Percentiles rank a stretch among this genome's conserved stretches.
Conservation (phyloP, 2,888 invertebrate genomes). For the Iphiclides podalirius region DNA sequence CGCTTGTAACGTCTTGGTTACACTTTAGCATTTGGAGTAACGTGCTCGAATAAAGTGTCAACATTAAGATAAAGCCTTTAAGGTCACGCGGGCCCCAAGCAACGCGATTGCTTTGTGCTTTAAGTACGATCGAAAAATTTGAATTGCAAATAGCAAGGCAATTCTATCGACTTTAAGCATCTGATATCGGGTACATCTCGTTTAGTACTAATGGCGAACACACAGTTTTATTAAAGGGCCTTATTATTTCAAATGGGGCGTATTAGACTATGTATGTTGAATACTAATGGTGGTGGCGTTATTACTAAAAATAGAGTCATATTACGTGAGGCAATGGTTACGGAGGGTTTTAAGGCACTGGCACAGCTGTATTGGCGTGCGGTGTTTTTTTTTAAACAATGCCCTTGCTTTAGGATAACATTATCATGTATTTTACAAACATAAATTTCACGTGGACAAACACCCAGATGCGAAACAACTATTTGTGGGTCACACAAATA, state of each 20-base stretch:
- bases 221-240: conserved; percentile 1
- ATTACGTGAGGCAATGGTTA: no score
- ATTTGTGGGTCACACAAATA: no score
- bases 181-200: conserved; percentile 23
- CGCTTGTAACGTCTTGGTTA: conserved; percentile 59
- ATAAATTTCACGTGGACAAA: no score
- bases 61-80: conserved; percentile 59
- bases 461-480: no score
- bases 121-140: conserved; percentile 29
- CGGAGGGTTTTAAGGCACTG: no score
- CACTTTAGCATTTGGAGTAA: conserved; percentile 56
- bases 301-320: no score
- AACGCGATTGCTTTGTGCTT: conserved; percentile 26
- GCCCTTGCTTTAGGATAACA: no score
- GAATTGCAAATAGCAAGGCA: conserved; percentile 29
- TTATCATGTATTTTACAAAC: no score
- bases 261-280: background rate
- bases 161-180: conserved; percentile 27
- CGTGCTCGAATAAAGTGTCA: conserved; percentile 61
- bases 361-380: no score
- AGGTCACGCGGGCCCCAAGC: conserved; percentile 32
- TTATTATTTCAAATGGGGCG: background rate
- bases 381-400: no score
- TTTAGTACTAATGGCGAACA: conserved; percentile 18
- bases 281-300: no score